Base-by-base conservation (phyloP, 2,888 invertebrate genomes). In the Ophioninae sp. region DNA sequence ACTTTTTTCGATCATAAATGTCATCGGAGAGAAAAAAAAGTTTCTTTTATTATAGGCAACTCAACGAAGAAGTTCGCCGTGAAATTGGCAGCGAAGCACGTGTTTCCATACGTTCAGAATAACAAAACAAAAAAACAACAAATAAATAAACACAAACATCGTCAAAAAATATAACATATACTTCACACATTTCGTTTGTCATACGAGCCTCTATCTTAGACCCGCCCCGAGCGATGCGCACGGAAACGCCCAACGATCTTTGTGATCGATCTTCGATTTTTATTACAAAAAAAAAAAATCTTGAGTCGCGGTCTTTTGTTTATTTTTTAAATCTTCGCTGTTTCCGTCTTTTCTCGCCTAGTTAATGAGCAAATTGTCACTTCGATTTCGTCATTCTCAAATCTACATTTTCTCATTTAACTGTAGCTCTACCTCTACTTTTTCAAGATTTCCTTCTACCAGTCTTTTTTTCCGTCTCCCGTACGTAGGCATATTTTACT, bases 381-480 rank as follows among this genome's bases (percentile, higher is more conserved):
- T 41, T 81, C 74, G 56, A 61, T 71, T 65, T 71, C 65, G 75
- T 76, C 22, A 41, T 9, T 85, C 83, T 87, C 85, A 74, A 86
- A 85, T 30, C 86, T 87, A 87, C 84, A 79, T 85, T 82, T 51
- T 85, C 83, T 86, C 84, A 44, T 80, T 86, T 85, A 85, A 85
- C 87, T 77, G 86, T 74, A 74, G 65, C 41, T 87, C 88, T 88
- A 88, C 85, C 86, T 89, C 87, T 88, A 88, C 85, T 89, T 86
- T 88, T 87, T 86, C 87, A 87, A 88, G 75, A 79, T 86, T 88
- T 88, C 89, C 85, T 75, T 90, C 91, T 91, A 91, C 90, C 91
- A 91, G 91, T 91, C 91, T 91, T 91, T 84, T 89, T 90, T 83
- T 91, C 86, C 88, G 90, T 91, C 90, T 91, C 90, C 90, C 89